These are phyloP conservation scores for Phragmatobia fuliginosa DNA, from an alignment of 2,888 invertebrate species.

Conservation along the genomic window DNA sequence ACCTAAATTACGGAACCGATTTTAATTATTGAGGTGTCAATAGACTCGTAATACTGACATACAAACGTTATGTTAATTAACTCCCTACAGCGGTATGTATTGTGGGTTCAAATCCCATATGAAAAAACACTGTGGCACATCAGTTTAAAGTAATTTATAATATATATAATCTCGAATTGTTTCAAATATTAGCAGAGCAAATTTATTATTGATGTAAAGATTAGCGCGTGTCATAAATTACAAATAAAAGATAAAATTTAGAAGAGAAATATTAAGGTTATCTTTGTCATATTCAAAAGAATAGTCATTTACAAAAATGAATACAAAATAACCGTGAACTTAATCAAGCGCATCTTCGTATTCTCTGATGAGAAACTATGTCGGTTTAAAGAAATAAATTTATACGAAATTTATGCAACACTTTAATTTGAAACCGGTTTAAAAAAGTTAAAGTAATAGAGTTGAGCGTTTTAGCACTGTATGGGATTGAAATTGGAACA, in stretches of 20 bases:
- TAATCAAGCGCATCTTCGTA: slow-evolving; percentile 5
- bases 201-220: background rate
- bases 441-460: slow-evolving; percentile 11
- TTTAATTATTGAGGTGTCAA: no score
- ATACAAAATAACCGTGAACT: background rate
- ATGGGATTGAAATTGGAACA: slow-evolving; percentile 18
- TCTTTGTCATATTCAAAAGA: background rate
- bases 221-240: background rate
- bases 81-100: no score
- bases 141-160: no score
- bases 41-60: no score
- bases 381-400: background rate
- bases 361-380: slow-evolving; percentile 8
- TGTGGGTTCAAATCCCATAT: no score
- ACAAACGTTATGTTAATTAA: no score
- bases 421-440: slow-evolving; percentile 23
- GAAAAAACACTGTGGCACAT: no score
- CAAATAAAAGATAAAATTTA: background rate
- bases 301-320: background rate
- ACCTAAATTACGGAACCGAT: no score
- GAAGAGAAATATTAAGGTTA: background rate
- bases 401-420: slow-evolving; percentile 13
- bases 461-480: slow-evolving; percentile 14
- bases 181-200: no score
- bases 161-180: no score